Evolutionary conservation across 2,113 vertebrate genomes (phyloP).

Genomic region (Cyphomyrus plagiostoma): DNA sequence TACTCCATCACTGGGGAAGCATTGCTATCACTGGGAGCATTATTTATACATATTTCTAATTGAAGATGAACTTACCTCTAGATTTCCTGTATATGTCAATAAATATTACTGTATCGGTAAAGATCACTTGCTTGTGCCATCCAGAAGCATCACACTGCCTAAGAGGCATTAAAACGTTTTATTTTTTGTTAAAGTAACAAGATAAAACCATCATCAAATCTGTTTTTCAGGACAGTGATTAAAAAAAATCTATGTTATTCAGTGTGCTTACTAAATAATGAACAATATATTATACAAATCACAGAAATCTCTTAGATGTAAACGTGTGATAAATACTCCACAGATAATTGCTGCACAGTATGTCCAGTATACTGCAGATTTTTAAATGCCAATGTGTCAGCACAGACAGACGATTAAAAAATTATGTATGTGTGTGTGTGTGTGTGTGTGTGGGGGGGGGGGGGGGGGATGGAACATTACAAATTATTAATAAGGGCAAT

Average conservation of each 20-base stretch:
- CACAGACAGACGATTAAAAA: background rate
- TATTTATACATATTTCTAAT: slow-evolving; percentile 42
- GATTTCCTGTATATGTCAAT: slow-evolving; percentile 27
- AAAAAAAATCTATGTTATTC: background rate
- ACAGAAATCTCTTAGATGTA: background rate
- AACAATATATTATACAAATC: background rate
- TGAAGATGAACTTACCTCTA: slow-evolving; percentile 51
- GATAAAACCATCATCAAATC: background rate
- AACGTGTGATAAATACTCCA: background rate
- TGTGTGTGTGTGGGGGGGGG: too few relatives aligned
- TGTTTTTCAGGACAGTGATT: background rate
- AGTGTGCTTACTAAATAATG: background rate
- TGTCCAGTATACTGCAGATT: background rate
- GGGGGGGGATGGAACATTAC: slow-evolving; percentile 92
- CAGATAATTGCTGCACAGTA: background rate
- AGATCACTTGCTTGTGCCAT: background rate
- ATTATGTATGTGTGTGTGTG: slow-evolving; percentile 80
- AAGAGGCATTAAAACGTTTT: background rate
- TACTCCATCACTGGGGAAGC: slow-evolving; percentile 61
- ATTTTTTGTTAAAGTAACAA: background rate
- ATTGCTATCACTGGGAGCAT: slow-evolving; percentile 40
- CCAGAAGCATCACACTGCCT: background rate
- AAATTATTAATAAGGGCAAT: slow-evolving; percentile 98
- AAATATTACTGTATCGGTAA: background rate
- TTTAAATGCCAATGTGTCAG: slow-evolving; percentile 9